Evolutionary conservation across 2,113 vertebrate species (phyloP).

Genomic region (Drymodes brunneopygia): DNA sequence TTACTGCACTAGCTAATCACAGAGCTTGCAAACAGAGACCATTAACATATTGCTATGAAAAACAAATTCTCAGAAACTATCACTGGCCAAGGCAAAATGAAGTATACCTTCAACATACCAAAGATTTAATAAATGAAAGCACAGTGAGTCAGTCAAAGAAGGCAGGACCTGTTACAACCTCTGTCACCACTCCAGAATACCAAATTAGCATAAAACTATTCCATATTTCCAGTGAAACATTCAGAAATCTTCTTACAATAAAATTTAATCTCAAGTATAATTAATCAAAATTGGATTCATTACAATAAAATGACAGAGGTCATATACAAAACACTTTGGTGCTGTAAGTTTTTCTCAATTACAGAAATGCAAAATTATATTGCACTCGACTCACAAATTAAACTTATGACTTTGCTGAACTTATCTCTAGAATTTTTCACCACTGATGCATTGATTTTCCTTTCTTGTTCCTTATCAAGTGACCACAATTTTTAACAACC

Average conservation of each 20-base stretch:
- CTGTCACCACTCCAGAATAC: background rate
- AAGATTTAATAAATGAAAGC: background rate
- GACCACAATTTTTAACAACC: background rate
- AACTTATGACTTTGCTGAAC: background rate
- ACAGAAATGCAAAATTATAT: background rate
- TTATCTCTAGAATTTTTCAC: background rate
- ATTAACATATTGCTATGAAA: background rate
- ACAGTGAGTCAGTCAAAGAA: background rate
- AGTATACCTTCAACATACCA: background rate
- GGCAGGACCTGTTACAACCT: background rate
- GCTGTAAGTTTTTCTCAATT: background rate
- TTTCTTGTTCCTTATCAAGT: background rate
- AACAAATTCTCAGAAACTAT: background rate
- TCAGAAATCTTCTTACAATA: background rate
- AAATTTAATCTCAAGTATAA: background rate
- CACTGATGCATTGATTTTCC: background rate
- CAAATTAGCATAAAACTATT: background rate
- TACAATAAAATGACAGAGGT: background rate
- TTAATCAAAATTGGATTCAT: background rate
- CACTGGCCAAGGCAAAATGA: background rate
- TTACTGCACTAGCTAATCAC: background rate
- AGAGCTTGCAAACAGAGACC: background rate
- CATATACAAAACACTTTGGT: background rate
- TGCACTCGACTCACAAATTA: background rate
- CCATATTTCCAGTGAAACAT: background rate